Conservation (phyloP, 2,113 vertebrate genomes). For the Oryzias melastigma region DNA sequence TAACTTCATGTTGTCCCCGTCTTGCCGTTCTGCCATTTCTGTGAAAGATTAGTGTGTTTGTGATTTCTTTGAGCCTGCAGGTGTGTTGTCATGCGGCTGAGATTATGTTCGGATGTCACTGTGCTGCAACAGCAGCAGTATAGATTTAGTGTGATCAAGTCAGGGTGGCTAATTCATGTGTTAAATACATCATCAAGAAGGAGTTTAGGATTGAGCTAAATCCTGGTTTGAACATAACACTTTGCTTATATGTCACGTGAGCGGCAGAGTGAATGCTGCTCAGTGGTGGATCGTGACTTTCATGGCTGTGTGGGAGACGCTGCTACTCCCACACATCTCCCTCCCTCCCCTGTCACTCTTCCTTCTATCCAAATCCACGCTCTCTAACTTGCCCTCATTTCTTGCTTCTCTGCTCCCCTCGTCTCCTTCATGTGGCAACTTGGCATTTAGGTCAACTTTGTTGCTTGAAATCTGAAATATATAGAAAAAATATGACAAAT, state of each 20-base stretch:
- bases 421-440: not conserved
- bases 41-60: conserved; percentile 5
- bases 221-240: conserved; percentile 28
- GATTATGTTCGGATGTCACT: conserved; percentile 1
- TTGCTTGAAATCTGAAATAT: not conserved
- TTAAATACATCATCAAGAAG: not conserved
- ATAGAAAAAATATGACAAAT: not conserved
- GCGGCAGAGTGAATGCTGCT: conserved; percentile 12
- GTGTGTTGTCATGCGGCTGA: conserved; percentile 7
- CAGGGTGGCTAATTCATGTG: conserved; percentile 18
- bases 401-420: conserved; percentile 23
- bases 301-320: conserved; percentile 41
- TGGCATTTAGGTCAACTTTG: not conserved
- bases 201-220: not conserved
- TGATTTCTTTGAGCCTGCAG: not conserved
- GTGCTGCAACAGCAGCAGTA: conserved; percentile 5
- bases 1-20: conserved; percentile 28
- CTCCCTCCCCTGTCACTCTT: conserved; percentile 2
- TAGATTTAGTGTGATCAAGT: conserved; percentile 15
- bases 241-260: no score
- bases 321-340: conserved; percentile 40
- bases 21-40: not conserved
- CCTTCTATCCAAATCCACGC: conserved; percentile 25
- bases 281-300: conserved; percentile 46
- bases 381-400: conserved; percentile 44